Evolutionary conservation across 2,888 invertebrate genomes (phyloP), one percentile per base, ranked within the genome.

Genomic region (Meteorus colon): DNA sequence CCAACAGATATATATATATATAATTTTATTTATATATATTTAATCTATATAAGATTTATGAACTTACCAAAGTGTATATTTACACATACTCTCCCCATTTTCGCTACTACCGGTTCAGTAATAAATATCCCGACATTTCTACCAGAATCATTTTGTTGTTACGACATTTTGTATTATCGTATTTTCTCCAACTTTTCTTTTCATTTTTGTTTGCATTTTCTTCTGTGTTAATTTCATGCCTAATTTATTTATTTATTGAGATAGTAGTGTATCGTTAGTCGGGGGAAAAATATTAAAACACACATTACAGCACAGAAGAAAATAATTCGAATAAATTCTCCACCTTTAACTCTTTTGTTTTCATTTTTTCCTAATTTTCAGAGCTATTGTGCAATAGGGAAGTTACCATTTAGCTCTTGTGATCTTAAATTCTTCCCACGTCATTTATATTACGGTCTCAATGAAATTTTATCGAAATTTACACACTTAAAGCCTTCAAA

Each of bases 401-500:
- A 76, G 31, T 66, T 67, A 51, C 8, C 65, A 66, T 55, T 62
- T 62, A 14, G 29, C 31, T 66, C 34, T 62, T 66, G 37, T 24
- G 34, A 27, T 51, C 48, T 51, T 65, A 72, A 65, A 72, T 72
- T 72, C 24, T 72, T 51, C 63, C 63, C 48, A 60, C 34, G 45
- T 60, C 24, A 63, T 27, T 24, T 29, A 27, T n/a, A 62, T 31
- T 8, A 62, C 34, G 6, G 68, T 66, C 31, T 70, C 70, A 48
- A 73, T 70, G 72, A 63, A 45, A 69, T 31, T 45, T 69, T 41
- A 41, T 41, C 34, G 27, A 60, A 60, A 67, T 67, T 19, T 65
- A 62, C 74, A 83, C 81, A 79, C 78, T 81, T 81, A 78, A 82
- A 83, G 83, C 83, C 81, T 78, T 80, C 77, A 78, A 78, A 79